Conservation (phyloP, 2,797 vertebrate genomes). For the Pitangus sulphuratus region DNA sequence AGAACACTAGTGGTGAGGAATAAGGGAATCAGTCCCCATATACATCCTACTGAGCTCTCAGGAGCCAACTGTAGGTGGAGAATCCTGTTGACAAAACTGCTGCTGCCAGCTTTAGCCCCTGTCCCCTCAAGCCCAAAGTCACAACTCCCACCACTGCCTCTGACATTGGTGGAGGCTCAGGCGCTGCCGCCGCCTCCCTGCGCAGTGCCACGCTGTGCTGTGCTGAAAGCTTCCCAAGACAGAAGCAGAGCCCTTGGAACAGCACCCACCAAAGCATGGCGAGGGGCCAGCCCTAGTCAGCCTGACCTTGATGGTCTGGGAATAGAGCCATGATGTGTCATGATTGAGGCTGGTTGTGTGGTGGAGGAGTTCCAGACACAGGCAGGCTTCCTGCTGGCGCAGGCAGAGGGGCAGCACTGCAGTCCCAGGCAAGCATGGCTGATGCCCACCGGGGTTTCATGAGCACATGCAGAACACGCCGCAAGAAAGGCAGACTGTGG, state of each 20-base stretch:
- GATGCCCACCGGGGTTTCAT: background rate
- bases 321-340: conserved; percentile 53
- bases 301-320: conserved; percentile 67
- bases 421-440: background rate
- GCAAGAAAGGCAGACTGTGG: background rate
- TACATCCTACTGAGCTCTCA: background rate
- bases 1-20: background rate
- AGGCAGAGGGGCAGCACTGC: background rate
- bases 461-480: background rate
- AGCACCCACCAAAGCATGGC: conserved; percentile 38
- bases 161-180: background rate
- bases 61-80: background rate
- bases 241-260: conserved; percentile 41
- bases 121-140: background rate
- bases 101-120: background rate
- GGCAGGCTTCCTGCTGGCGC: conserved; percentile 3
- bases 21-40: background rate
- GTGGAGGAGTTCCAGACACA: conserved; percentile 18
- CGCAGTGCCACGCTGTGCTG: background rate
- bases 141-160: background rate
- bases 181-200: background rate
- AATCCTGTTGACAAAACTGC: background rate
- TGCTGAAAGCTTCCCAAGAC: background rate
- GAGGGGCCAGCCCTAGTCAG: conserved; percentile 10
- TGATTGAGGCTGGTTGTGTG: background rate